Conservation (phyloP, 1,140 invertebrate species). For the Bombyx mandarina region DNA sequence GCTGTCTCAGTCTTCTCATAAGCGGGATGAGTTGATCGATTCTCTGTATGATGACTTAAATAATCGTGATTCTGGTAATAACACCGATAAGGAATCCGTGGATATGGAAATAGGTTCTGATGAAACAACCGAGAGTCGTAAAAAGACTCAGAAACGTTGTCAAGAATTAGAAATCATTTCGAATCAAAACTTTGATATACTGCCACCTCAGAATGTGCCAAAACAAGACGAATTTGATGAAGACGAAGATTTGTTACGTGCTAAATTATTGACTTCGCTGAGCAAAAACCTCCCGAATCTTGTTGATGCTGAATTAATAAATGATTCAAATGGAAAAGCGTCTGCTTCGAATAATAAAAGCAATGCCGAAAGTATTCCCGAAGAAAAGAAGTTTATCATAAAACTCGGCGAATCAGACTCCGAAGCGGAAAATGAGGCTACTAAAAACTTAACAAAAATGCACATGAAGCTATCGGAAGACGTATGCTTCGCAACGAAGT, state of each 20-base stretch:
- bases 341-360: not conserved
- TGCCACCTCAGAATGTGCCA: not conserved
- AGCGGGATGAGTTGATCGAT: conserved; percentile 29
- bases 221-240: conserved; percentile 57
- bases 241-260: conserved; percentile 62
- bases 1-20: conserved; percentile 40
- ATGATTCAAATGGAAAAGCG: not conserved
- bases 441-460: conserved; percentile 68
- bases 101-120: conserved; percentile 68
- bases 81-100: conserved; percentile 62
- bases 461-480: conserved; percentile 62
- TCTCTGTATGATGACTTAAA: conserved; percentile 11
- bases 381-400: conserved; percentile 61
- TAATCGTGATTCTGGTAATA: conserved; percentile 32
- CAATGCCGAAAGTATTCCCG: conserved; percentile 14
- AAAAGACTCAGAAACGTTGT: not conserved
- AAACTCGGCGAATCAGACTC: conserved; percentile 62
- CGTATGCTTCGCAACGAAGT: conserved; percentile 56
- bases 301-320: conserved; percentile 16
- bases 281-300: conserved; percentile 58
- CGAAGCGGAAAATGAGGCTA: conserved; percentile 64
- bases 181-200: conserved; percentile 5
- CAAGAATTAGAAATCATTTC: not conserved
- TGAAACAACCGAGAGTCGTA: conserved; percentile 36
- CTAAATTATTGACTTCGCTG: conserved; percentile 60